phyloP scores from a whole-genome alignment of 2,797 vertebrate species.

The Miopithecus talapoin region DNA sequence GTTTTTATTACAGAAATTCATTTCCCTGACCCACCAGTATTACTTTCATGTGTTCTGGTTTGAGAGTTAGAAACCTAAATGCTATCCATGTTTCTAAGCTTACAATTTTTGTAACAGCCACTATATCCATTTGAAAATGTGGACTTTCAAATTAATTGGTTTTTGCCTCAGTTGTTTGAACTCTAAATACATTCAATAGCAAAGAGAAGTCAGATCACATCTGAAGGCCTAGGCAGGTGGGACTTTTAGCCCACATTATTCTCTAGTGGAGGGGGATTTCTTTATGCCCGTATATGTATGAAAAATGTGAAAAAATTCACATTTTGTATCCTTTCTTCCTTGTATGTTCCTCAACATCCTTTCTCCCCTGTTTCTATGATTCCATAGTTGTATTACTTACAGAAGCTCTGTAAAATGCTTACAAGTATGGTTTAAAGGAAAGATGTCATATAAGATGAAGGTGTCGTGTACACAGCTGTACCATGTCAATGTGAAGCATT shows the following conservation, averaged over 20 bases:
- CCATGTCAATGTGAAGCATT: slow-evolving; percentile 27
- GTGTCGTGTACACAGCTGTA: not conserved
- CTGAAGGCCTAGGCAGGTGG: not conserved
- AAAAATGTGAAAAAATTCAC: not conserved
- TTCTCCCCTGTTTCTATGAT: slow-evolving; percentile 37
- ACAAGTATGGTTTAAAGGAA: slow-evolving; percentile 29
- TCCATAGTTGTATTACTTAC: not conserved
- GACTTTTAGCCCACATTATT: not conserved
- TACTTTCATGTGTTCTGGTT: slow-evolving; percentile 47
- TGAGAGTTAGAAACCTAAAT: slow-evolving; percentile 43
- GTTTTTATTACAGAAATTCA: slow-evolving; percentile 50
- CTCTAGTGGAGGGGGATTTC: not conserved
- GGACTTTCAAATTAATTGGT: not conserved
- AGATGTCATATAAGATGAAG: slow-evolving; percentile 49
- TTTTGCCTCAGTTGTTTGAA: slow-evolving; percentile 20
- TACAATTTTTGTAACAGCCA: not conserved
- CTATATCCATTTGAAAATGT: not conserved
- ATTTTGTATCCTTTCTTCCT: not conserved
- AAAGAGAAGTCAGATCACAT: not conserved
- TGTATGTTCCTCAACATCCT: not conserved
- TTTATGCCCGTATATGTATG: not conserved
- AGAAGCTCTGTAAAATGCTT: not conserved
- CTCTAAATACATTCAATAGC: not conserved
- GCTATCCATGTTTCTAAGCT: slow-evolving; percentile 36
- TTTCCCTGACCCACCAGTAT: slow-evolving; percentile 21